These are phyloP conservation scores for Copidosoma floridanum DNA, from an alignment of 1,140 invertebrate species.

Conservation along the genomic window DNA sequence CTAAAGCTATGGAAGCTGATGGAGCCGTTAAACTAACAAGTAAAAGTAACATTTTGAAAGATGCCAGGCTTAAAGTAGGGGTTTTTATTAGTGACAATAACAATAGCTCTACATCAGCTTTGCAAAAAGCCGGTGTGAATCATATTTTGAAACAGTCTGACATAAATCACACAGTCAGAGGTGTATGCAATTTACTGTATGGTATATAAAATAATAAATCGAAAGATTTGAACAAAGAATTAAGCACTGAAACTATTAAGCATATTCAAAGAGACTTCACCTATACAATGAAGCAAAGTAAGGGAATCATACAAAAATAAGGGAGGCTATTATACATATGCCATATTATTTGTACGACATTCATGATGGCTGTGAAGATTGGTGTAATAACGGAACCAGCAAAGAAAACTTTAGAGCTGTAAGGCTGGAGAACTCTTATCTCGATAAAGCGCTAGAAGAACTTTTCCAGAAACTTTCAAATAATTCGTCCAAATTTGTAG, in stretches of 20 bases:
- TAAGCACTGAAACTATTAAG: conserved; percentile 12
- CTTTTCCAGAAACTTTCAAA: conserved; percentile 20
- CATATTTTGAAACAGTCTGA: conserved; percentile 24
- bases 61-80: conserved; percentile 17
- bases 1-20: too few species aligned
- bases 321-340: conserved; percentile 20
- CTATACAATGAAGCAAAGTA: conserved; percentile 21
- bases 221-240: too few species aligned
- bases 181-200: conserved; percentile 13
- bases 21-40: background rate
- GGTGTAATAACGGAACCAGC: conserved; percentile 26
- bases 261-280: conserved; percentile 29
- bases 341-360: conserved; percentile 19
- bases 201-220: conserved; percentile 12
- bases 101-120: conserved; percentile 20
- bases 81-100: conserved; percentile 31
- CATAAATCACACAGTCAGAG: conserved; percentile 20
- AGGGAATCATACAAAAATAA: conserved; percentile 13
- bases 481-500: conserved; percentile 24
- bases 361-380: conserved; percentile 26
- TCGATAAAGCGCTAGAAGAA: conserved; percentile 16
- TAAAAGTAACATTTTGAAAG: conserved; percentile 12
- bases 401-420: conserved; percentile 9
- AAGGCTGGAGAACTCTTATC: conserved; percentile 6
- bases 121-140: conserved; percentile 7